These are phyloP conservation scores for Meteorus sp. DNA, from an alignment of 1,140 invertebrate species.

Conservation along the genomic window DNA sequence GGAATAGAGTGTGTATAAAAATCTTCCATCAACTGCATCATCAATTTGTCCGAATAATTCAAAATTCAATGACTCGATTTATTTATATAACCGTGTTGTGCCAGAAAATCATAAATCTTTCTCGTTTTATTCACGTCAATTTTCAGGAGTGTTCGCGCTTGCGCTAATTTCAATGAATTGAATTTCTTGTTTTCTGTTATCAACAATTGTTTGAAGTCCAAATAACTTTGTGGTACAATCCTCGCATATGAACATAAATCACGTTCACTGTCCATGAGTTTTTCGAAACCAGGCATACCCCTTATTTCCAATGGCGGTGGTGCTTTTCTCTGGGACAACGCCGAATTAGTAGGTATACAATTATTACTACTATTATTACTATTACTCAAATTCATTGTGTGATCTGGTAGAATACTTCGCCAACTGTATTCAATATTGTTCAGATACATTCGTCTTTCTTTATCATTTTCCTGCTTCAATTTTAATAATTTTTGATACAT, in stretches of 20 bases:
- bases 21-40: too few relatives aligned
- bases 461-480: constrained; percentile 65
- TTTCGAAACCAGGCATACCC: constrained; percentile 78
- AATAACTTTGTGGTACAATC: constrained; percentile 74
- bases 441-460: constrained; percentile 61
- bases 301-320: constrained; percentile 74
- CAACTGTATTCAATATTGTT: constrained; percentile 55
- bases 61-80: constrained; percentile 49
- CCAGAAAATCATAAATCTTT: constrained; percentile 83
- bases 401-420: constrained; percentile 37
- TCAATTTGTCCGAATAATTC: too few relatives aligned
- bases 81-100: constrained; percentile 71
- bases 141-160: constrained; percentile 81
- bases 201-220: constrained; percentile 75
- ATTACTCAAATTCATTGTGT: background rate
- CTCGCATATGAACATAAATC: constrained; percentile 75
- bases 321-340: constrained; percentile 40
- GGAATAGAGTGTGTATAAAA: too few relatives aligned
- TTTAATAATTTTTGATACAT: constrained; percentile 64
- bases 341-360: constrained; percentile 21
- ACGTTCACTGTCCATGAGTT: constrained; percentile 71
- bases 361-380: too few relatives aligned
- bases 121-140: constrained; percentile 94
- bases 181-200: constrained; percentile 75
- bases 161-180: constrained; percentile 72